Evolutionary conservation across 2,888 invertebrate species (phyloP), one percentile per base, ranked within the genome.

Genomic region (Chorisops tibialis): DNA sequence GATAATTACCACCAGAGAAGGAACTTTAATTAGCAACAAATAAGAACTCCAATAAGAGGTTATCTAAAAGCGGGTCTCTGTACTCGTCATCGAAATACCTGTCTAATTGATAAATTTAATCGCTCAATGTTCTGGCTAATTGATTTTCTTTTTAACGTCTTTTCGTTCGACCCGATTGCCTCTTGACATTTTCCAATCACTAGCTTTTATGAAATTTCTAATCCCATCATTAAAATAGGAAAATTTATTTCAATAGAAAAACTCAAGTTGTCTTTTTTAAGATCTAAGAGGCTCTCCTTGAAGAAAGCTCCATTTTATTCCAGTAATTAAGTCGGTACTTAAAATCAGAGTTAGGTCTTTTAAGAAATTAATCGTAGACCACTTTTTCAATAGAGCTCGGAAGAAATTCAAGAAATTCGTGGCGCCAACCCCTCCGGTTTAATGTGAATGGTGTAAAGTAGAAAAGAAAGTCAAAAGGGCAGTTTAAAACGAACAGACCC

Each of bases 321-420:
- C 37, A 63, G 63, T 63, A 65, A 65, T 65, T 65, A 65, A 65
- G 59, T 39, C 19, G 45, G 58, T 61, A 61, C 63, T 63, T 61
- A 63, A 61, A 65, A 65, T 65, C 65, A 65, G 63, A 63, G 61
- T 56, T 52, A 52, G 61, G 61, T 63, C 61, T 63, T 37, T 56
- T 43, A 59, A 59, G 63, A 65, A 65, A 65, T 65, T 63, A 65
- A 65, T 65, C 63, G 65, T 61, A 38, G 56, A 38, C 58, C 48
- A 63, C 58, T 65, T 63, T 65, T 65, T 56, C 39, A 54, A n/a
- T n/a, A 54, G n/a, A n/a, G 30, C 24, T 43, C 16, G 43, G n/a
- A n/a, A 24, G 43, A 43, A 14, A 6, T 9, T 49, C 14, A 7
- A 54, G 45, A 21, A 2, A 47, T 50, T 35, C 21, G 11, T 16